Percentiles rank a stretch among this genome's conserved stretches.
Evolutionary conservation across 2,113 vertebrate genomes (phyloP).

Genomic region (Tor tambroides): DNA sequence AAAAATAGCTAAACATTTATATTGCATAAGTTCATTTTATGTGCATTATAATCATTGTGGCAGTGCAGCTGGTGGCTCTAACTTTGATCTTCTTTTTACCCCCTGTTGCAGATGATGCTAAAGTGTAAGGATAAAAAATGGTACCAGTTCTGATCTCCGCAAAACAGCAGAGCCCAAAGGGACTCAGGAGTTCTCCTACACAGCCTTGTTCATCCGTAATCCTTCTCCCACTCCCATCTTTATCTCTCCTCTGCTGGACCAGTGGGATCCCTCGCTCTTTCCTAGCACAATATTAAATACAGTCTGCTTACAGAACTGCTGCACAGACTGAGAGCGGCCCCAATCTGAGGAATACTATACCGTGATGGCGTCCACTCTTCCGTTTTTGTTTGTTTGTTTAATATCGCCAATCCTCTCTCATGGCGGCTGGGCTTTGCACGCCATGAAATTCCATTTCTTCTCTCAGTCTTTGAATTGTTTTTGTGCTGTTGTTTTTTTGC

Average conservation of each 20-base stretch:
- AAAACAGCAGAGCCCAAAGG: conserved; percentile 56
- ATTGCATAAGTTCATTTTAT: neutral
- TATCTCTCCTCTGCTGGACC: conserved; percentile 77
- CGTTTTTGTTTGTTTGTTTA: conserved; percentile 52
- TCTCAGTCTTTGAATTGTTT: conserved; percentile 62
- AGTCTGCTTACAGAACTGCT: conserved; percentile 82
- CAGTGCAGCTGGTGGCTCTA: neutral
- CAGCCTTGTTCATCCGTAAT: conserved; percentile 59
- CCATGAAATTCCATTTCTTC: conserved; percentile 73
- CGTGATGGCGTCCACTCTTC: conserved; percentile 51
- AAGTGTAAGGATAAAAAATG: conserved; percentile 99
- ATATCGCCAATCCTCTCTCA: conserved; percentile 58
- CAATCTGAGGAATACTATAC: conserved; percentile 41
- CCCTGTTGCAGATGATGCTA: conserved; percentile 90
- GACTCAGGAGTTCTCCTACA: conserved; percentile 64
- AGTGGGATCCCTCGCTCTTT: conserved; percentile 78
- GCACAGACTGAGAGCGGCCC: conserved; percentile 64
- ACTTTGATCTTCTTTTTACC: conserved; percentile 34
- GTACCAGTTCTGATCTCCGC: conserved; percentile 94
- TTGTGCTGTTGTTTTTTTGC: conserved; percentile 78
- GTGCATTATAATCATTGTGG: neutral
- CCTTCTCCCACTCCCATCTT: conserved; percentile 20
- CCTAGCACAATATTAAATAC: conserved; percentile 90
- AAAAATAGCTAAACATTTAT: neutral
- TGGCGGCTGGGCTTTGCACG: conserved; percentile 54